Conservation (phyloP, 2,888 invertebrate species). For the Melinaea menophilus region DNA sequence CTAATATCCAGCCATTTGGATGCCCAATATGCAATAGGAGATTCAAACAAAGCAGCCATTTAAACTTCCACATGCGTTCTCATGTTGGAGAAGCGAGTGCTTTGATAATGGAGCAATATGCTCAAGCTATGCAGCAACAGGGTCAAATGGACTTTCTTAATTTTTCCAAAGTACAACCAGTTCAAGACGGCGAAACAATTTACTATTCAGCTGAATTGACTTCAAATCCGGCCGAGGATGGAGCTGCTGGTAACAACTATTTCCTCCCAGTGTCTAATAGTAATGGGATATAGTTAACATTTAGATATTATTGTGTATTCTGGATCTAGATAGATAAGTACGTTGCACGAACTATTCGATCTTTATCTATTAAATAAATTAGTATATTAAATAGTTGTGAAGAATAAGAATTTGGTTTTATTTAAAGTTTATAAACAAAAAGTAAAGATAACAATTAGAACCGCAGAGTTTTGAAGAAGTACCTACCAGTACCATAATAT, state of each 20-base stretch:
- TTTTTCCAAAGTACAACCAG: constrained; percentile 57
- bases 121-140: constrained; percentile 43
- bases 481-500: too few species aligned
- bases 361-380: too few species aligned
- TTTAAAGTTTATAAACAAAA: too few species aligned
- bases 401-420: too few species aligned
- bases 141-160: constrained; percentile 55
- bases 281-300: background rate
- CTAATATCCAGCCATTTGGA: constrained; percentile 71
- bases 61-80: constrained; percentile 70
- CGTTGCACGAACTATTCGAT: too few species aligned
- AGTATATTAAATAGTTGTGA: too few species aligned
- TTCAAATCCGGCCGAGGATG: constrained; percentile 22
- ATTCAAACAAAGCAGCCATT: constrained; percentile 71
- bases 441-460: too few species aligned
- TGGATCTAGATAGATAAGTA: too few species aligned
- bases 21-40: constrained; percentile 61
- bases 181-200: constrained; percentile 61
- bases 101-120: constrained; percentile 47
- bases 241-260: constrained; percentile 11
- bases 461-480: too few species aligned
- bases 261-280: constrained; percentile 10
- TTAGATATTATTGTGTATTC: background rate
- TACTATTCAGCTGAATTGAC: constrained; percentile 64
- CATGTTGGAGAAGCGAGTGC: constrained; percentile 50